Percentiles rank a stretch among this genome's conserved stretches.
Evolutionary conservation across 2,113 vertebrate species (phyloP).

Genomic region (Myrmecobius fasciatus): DNA sequence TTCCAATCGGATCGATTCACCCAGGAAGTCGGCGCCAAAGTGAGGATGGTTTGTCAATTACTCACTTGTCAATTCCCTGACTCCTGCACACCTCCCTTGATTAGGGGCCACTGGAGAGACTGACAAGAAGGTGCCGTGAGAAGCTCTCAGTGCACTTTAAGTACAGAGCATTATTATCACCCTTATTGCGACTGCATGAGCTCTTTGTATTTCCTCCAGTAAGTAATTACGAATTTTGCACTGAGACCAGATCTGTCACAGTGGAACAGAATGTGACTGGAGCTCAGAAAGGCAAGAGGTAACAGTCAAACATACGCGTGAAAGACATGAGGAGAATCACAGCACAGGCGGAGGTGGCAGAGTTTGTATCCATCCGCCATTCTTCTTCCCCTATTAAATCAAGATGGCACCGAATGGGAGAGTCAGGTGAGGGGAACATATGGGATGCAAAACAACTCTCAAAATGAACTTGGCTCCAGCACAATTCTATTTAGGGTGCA

Average conservation of each 20-base stretch:
- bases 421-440: conserved; percentile 49
- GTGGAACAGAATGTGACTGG: conserved; percentile 30
- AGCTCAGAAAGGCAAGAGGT: conserved; percentile 53
- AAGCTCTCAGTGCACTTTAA: conserved; percentile 7
- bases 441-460: conserved; percentile 24
- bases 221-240: conserved; percentile 38
- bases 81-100: not conserved
- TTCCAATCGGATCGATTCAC: conserved; percentile 30
- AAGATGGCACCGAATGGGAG: conserved; percentile 54
- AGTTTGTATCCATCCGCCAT: conserved; percentile 36
- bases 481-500: conserved; percentile 44
- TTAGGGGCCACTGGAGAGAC: conserved; percentile 43
- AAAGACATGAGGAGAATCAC: conserved; percentile 19
- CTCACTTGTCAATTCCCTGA: conserved; percentile 54
- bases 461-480: conserved; percentile 49
- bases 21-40: conserved; percentile 49
- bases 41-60: conserved; percentile 49
- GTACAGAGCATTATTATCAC: not conserved
- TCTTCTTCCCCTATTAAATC: conserved; percentile 58
- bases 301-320: conserved; percentile 48
- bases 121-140: conserved; percentile 31
- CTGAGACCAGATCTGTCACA: not conserved
- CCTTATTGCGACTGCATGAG: not conserved
- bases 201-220: conserved; percentile 32
- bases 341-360: conserved; percentile 5